Base-by-base conservation (phyloP, 2,113 vertebrate species). In the Ornithorhynchus anatinus region DNA sequence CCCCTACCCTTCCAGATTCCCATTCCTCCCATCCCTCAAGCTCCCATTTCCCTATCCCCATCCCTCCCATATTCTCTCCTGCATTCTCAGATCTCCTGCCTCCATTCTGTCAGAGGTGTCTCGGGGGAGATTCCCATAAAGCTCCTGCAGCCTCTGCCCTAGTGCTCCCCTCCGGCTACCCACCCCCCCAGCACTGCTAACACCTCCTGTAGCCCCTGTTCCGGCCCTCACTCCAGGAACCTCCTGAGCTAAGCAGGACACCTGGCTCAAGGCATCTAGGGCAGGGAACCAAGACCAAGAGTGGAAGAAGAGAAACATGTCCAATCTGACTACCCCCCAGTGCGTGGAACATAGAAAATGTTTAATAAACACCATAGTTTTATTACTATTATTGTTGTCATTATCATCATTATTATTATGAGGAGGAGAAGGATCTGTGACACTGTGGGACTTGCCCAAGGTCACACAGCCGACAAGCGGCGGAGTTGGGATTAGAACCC, bases 71-170 rank as follows among this genome's bases (percentile, higher is more conserved):
- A n/a, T 57, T 42, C 43, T 58, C 10, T 36, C 4, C 1, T 12
- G 10, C 20, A 3, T 75, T 91, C 81, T 6, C 57, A 75, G 79
- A 91, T 87, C 54, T 89, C 89, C 50, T 78, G 78, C 20, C n/a
- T n/a, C n/a, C n/a, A n/a, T n/a, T n/a, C n/a, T n/a, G n/a, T n/a
- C n/a, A n/a, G n/a, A n/a, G n/a, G n/a, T n/a, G n/a, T n/a, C n/a
- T n/a, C n/a, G n/a, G n/a, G n/a, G 65, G 17, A 79, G 39, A 17
- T 66, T 73, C 35, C 75, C 84, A 37, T 87, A 77, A 14, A 86
- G 35, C 15, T 78, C 77, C 67, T 70, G 56, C 3, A 87, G 75
- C 23, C 86, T 85, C 35, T 69, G 73, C 3, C 67, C 62, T 78
- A 89, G 64, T 11, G 74, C 76, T 59, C 38, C 79, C 19, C 78